phyloP scores from a whole-genome alignment of 2,797 vertebrate genomes.

The Anisognathus igniventris region DNA sequence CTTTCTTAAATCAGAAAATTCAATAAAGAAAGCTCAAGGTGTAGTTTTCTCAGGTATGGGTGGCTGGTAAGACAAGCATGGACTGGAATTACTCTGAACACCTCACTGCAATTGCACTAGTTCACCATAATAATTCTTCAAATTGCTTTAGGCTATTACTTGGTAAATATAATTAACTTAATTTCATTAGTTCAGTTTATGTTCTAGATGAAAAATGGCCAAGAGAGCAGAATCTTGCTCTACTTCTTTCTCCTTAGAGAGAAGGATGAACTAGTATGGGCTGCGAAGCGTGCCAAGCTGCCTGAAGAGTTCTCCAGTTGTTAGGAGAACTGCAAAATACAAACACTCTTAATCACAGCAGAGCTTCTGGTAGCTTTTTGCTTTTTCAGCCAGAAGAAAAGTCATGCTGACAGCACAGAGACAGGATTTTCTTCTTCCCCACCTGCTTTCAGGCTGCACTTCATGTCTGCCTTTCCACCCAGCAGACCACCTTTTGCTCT shows the following conservation, averaged over 20 bases:
- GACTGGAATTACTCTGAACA: background rate
- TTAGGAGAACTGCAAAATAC: background rate
- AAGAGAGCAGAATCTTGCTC: background rate
- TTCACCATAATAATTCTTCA: background rate
- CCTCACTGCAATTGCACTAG: background rate
- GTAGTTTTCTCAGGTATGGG: background rate
- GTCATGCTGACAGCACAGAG: background rate
- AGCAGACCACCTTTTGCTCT: rapidly evolving
- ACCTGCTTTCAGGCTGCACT: background rate
- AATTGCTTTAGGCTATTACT: background rate
- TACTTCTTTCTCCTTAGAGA: background rate
- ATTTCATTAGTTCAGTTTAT: background rate
- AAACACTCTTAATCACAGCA: background rate
- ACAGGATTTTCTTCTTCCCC: background rate
- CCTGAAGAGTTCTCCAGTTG: background rate
- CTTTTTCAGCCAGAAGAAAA: background rate
- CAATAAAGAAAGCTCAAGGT: background rate
- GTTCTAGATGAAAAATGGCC: background rate
- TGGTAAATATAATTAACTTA: constrained; percentile 31
- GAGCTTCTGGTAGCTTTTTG: background rate
- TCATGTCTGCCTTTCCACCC: background rate
- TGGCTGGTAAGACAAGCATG: background rate
- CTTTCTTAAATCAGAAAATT: background rate
- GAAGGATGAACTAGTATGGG: background rate
- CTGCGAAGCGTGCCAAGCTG: background rate